Conservation (phyloP, 2,888 invertebrate genomes). For the Catocala fraxini region DNA sequence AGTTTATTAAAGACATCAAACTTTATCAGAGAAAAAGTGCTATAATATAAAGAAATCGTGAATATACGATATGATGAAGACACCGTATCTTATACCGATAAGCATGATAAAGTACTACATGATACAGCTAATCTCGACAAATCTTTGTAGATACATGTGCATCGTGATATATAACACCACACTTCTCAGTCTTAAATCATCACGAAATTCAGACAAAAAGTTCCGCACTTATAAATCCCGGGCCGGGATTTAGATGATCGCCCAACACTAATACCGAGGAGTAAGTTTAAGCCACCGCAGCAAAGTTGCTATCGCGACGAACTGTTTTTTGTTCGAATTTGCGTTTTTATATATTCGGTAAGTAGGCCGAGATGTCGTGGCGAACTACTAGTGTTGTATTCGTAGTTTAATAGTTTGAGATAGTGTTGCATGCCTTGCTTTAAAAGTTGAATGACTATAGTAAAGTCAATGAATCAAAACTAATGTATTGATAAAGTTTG, state of each 20-base stretch:
- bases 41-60: no score
- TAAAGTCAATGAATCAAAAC: no score
- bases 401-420: not conserved
- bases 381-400: constrained; percentile 31
- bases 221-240: constrained; percentile 30
- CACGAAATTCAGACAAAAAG: constrained; percentile 26
- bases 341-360: constrained; percentile 52
- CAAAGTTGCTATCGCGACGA: constrained; percentile 51
- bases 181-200: constrained; percentile 21
- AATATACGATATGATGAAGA: no score
- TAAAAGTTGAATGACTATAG: no score
- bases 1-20: no score
- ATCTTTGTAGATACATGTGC: no score
- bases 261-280: constrained; percentile 51
- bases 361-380: constrained; percentile 40
- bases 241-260: constrained; percentile 41
- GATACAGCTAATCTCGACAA: no score
- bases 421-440: not conserved
- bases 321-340: constrained; percentile 56
- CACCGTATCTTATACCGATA: no score
- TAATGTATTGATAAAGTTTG: no score
- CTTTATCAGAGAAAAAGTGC: no score
- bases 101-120: no score
- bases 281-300: constrained; percentile 58
- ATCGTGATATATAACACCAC: no score